Base-by-base conservation (phyloP, 2,113 vertebrate species). In the Strix uralensis region DNA sequence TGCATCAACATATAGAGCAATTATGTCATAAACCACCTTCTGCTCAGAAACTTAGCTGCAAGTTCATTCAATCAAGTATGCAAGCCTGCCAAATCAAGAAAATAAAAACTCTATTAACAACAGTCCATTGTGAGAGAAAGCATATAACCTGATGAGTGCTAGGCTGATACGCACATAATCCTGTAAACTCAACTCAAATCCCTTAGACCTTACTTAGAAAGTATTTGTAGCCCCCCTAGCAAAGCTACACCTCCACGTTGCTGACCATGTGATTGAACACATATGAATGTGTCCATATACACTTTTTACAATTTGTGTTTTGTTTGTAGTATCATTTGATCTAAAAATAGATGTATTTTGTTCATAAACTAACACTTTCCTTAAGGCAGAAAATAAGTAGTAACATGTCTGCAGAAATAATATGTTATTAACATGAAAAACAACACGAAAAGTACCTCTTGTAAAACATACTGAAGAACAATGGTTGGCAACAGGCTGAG, bases 1-100 rank as follows among this genome's bases (percentile, higher is more conserved):
- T 96, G 93, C 95, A 98, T 95, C 98, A 98, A 98, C 97, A 96
- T 94, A 97, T 81, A 97, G 81, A 96, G 96, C 97, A 96, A 98
- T 98, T 98, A 98, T 97, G 96, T 96, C 97, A 98, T 96, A 98
- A 97, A 96, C 94, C 93, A 96, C 89, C 96, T 88, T 79, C 20
- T 84, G 96, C 96, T 97, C 95, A 78, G 95, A 98, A 98, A 98
- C 98, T 98, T 96, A 83, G 92, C 94, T 96, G 96, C 86, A 98
- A 98, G 98, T 98, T 98, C 98, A 96, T 96, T 96, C 97, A 97
- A 94, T 92, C 94, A 91, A 97, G 96, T 66, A 74, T 52, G 80
- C 10, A 12, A 70, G 90, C 91, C 90, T 97, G 97, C 95, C 97
- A 97, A 96, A 96, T 85, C 91, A 69, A 49, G 72, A 95, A 97